Base-by-base conservation (phyloP, 1,140 invertebrate species). In the Aphelenchoides avenae region DNA sequence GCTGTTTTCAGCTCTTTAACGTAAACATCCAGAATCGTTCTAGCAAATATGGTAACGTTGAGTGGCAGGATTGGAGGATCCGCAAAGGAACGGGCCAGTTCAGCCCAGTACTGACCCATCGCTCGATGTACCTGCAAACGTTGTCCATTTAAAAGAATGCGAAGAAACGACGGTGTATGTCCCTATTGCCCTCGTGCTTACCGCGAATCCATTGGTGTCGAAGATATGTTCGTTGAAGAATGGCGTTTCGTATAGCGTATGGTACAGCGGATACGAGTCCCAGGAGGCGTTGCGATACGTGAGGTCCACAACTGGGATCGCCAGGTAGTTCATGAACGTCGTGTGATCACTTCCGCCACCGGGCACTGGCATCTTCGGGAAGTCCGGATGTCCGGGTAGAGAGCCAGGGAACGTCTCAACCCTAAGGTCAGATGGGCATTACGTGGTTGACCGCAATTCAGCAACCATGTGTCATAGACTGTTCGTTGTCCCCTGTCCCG, bases 231-330 rank as follows among this genome's bases (percentile, higher is more conserved):
- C 70, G 34, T 79, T 72, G 5, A 75, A 42, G 31, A 71, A 68
- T 29, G 78, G 78, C 5, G 78, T 79, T 52, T 81, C 80, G 54
- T 81, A 81, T 13, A 76, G 67, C 0, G 79, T 71, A 57, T 81
- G 80, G 59, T 81, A 81, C 2, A 80, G 61, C 3, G 80, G 78
- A 61, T 81, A 81, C 1, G 51, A 51, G n/a, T 22, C 22, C 31
- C 44, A 51, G n/a, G 57, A 39, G 3, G 33, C 43, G 29, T 67
- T 66, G n/a, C 43, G 31, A 34, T 71, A 68, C 7, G 53, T 41
- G 22, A 77, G 41, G 57, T 79, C 79, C 15, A 73, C 60, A 42
- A 66, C 67, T 0, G 79, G 68, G 7, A 80, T 57, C 6, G 78
- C 79, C 26, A 74, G 47, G 33, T 56, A 67, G 24, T 68, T 64